Evolutionary conservation across 2,797 vertebrate species (phyloP).

Genomic region (Sebastes ruberrimus): DNA sequence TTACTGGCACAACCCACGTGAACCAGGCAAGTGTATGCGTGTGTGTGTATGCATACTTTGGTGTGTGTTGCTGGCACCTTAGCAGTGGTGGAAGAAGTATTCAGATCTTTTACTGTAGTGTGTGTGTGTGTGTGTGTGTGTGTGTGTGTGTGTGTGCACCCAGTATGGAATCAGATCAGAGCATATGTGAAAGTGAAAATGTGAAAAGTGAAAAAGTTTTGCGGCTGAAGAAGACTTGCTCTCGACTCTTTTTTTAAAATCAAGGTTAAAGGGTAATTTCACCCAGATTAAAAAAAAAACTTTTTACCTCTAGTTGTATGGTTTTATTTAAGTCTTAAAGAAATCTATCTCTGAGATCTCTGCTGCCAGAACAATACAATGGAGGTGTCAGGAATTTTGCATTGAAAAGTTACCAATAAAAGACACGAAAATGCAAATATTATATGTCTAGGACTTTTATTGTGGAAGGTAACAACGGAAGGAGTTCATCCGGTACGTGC

Average conservation of each 20-base stretch:
- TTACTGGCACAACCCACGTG: constrained; percentile 74
- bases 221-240: not conserved
- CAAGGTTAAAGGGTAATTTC: not conserved
- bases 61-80: constrained; percentile 22
- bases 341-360: not conserved
- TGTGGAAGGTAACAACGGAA: not conserved
- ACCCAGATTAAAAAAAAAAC: not conserved
- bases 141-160: not conserved
- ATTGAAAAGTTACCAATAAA: not conserved
- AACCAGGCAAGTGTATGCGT: constrained; percentile 51
- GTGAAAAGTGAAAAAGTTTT: too few relatives aligned
- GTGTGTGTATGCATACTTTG: constrained; percentile 11
- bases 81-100: not conserved
- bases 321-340: not conserved
- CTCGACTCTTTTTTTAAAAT: not conserved
- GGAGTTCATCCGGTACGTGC: not conserved
- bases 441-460: not conserved
- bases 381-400: not conserved
- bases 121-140: not conserved
- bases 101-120: not conserved
- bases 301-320: not conserved
- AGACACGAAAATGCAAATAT: too few relatives aligned
- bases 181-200: not conserved
- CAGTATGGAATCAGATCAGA: not conserved
- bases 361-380: not conserved